phyloP scores from a whole-genome alignment of 2,888 invertebrate species.

The Agrochola litura region DNA sequence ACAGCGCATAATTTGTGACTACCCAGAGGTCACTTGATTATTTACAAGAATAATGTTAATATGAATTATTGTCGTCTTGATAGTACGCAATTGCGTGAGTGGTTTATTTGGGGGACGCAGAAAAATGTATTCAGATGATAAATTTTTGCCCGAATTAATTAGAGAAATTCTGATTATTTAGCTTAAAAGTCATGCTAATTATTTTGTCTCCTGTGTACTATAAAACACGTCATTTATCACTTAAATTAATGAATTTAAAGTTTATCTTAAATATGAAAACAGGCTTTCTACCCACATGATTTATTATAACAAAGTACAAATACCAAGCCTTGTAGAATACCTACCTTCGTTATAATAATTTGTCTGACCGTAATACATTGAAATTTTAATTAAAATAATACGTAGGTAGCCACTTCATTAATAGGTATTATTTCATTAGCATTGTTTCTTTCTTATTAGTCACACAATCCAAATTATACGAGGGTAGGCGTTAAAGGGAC shows the following conservation, averaged over 20 bases:
- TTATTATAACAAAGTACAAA: slow-evolving; percentile 9
- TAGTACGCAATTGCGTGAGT: slow-evolving; percentile 23
- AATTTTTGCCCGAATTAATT: slow-evolving; percentile 27
- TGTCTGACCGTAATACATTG: slow-evolving; percentile 56
- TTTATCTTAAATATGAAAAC: neutral
- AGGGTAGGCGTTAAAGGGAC: slow-evolving; percentile 85
- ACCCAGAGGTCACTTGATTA: slow-evolving; percentile 64
- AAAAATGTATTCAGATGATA: slow-evolving; percentile 16
- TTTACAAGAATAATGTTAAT: slow-evolving; percentile 60
- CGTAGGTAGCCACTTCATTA: slow-evolving; percentile 74
- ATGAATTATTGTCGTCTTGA: slow-evolving; percentile 57
- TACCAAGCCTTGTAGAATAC: slow-evolving; percentile 12
- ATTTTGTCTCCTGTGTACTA: slow-evolving; percentile 14
- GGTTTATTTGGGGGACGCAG: slow-evolving; percentile 26
- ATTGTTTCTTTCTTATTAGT: slow-evolving; percentile 84
- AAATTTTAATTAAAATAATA: slow-evolving; percentile 69
- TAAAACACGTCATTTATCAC: neutral
- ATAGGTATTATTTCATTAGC: slow-evolving; percentile 82
- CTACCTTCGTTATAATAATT: slow-evolving; percentile 54
- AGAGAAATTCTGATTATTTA: slow-evolving; percentile 7
- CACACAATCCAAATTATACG: slow-evolving; percentile 85
- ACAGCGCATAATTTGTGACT: slow-evolving; percentile 71
- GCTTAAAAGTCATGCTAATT: slow-evolving; percentile 5
- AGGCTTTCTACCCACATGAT: slow-evolving; percentile 2
- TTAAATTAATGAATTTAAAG: neutral